Conservation (phyloP, 2,797 vertebrate genomes). For the Telmatherina bonti region DNA sequence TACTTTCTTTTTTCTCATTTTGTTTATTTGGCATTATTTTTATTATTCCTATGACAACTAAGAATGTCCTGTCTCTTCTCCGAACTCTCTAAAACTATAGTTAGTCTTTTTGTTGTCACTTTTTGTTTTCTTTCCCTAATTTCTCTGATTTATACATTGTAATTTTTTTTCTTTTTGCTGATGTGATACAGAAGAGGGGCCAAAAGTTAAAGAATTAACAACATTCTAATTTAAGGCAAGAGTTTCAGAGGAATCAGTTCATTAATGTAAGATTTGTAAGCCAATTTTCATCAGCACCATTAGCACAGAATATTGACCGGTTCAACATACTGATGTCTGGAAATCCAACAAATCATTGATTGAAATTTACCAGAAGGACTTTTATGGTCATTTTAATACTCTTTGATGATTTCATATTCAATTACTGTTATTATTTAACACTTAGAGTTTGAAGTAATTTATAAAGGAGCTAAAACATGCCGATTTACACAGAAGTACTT, state of each 20-base stretch:
- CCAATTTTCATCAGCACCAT: background rate
- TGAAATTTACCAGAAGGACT: background rate
- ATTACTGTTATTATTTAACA: background rate
- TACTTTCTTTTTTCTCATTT: no score
- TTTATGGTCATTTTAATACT: constrained; percentile 11
- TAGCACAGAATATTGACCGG: background rate
- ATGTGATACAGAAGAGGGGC: no score
- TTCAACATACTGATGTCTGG: background rate
- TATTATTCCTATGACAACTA: no score
- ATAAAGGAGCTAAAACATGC: background rate
- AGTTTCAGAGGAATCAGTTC: background rate
- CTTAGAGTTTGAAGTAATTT: background rate
- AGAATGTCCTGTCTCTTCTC: no score
- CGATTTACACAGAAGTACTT: background rate
- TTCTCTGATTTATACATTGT: no score
- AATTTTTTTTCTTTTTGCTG: no score
- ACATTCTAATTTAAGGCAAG: no score
- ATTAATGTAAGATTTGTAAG: background rate
- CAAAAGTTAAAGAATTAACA: no score
- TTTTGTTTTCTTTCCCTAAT: no score
- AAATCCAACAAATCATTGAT: constrained; percentile 6
- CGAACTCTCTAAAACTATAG: no score
- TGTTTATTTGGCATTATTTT: no score
- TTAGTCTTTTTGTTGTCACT: no score
- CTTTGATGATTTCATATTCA: constrained; percentile 15